phyloP scores from a whole-genome alignment of 2,888 invertebrate species.

The Mystacides longicornis region DNA sequence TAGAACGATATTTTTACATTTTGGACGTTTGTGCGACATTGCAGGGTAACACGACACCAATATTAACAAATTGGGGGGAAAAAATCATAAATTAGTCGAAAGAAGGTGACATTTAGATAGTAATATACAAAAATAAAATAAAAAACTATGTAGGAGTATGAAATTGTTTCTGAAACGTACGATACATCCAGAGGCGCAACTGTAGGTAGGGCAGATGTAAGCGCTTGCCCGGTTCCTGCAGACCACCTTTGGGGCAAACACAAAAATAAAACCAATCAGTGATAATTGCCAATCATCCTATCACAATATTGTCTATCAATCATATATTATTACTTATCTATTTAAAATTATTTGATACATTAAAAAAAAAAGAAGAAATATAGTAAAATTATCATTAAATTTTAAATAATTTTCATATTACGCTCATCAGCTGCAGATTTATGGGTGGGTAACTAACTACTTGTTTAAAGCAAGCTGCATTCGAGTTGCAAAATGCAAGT shows the following conservation, averaged over 20 bases:
- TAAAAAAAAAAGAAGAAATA: too few relatives aligned
- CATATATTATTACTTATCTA: too few relatives aligned
- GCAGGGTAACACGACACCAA: not conserved
- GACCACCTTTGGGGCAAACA: conserved; percentile 39
- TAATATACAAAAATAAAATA: not conserved
- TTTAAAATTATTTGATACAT: too few relatives aligned
- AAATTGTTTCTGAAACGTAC: conserved; percentile 37
- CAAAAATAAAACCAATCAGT: conserved; percentile 22
- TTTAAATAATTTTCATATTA: too few relatives aligned
- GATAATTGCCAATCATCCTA: conserved; percentile 5
- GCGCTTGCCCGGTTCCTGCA: conserved; percentile 49
- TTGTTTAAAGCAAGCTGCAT: too few relatives aligned
- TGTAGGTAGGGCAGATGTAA: conserved; percentile 53
- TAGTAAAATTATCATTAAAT: too few relatives aligned
- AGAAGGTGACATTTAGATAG: too few relatives aligned
- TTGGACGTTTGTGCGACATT: not conserved
- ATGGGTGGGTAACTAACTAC: too few relatives aligned
- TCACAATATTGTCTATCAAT: too few relatives aligned
- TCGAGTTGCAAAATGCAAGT: too few relatives aligned
- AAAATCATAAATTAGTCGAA: not conserved
- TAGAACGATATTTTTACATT: too few relatives aligned
- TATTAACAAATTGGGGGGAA: not conserved
- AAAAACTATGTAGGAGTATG: not conserved
- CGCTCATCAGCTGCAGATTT: too few relatives aligned
- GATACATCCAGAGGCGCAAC: conserved; percentile 54